Evolutionary conservation across 2,113 vertebrate genomes (phyloP), one percentile per base, ranked within the genome.

Genomic region (Chelonoidis abingdonii): DNA sequence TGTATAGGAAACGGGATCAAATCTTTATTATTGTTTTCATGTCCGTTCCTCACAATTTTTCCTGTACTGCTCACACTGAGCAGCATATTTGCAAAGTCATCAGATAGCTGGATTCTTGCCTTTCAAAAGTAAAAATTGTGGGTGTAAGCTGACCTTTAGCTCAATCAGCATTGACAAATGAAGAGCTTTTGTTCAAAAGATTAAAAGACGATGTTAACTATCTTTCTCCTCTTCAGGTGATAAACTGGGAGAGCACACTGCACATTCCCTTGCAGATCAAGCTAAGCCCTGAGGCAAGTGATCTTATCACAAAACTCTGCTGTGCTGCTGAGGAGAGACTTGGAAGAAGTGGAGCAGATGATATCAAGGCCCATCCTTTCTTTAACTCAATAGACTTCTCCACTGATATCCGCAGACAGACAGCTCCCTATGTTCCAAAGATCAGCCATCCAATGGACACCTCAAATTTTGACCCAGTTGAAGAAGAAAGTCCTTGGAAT

Each of bases 371-470:
- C 50, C 99, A 99, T 94, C 98, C 99, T 1, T 99, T 99, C 98
- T 99, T 99, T 90, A 86, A 98, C 25, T 94, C 99, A 88, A 98
- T 99, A 56, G 99, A 99, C 97, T 99, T 99, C 98, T 99, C 99
- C 83, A 98, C 98, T 0, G 99, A 99, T 84, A 99, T 99, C 95
- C 99, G 99, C 47, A 99, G 98, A 96, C 99, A 99, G 96, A 99
- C 99, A 1, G 99, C 99, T 31, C 99, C 99, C 24, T 99, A 99
- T 50, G 97, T 99, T 82, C 99, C 99, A 94, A 99, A 99, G 96
- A 99, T 99, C 92, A 99, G 99, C 95, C 99, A 99, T 97, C 99
- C 99, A 9, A 99, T 99, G 99, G 99, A 99, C 98, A 99, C 99
- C 24, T 99, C 99, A n/a, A 99, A 99, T 98, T 99, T 99, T 72